Base-by-base conservation (phyloP, 1,140 invertebrate species). In the Hyles vespertilio region DNA sequence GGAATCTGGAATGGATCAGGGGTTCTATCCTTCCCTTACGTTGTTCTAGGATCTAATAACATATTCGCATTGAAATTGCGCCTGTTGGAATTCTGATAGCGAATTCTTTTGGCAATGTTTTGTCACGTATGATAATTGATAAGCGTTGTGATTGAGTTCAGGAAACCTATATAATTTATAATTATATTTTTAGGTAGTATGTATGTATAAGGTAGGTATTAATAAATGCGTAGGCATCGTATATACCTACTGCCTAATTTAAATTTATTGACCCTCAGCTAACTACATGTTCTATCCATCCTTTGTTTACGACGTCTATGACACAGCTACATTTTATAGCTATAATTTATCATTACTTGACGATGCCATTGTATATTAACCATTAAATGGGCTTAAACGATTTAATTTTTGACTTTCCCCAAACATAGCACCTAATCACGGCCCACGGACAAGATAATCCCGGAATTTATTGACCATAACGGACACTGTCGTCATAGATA, bases 351-450 rank as follows among this genome's bases (percentile, higher is more conserved):
- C 71, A 73, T 74, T 70, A 57, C 67, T 60, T 36, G 59, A 63
- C 61, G 54, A 72, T 67, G 61, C 61, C 67, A 79, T 74, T 77
- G 72, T 77, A 71, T 55, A 59, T 67, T 67, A 58, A 56, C 74
- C 77, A 86, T 86, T 81, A 84, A 78, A 70, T 64, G 69, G 77
- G 81, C 75, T 83, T 85, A 81, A 77, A 71, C 75, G 72, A 80
- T 81, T 88, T 85, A 79, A 85, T 85, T 85, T 84, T 79, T 63
- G 73, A 79, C 79, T 83, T 84, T 79, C 82, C 82, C 79, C 72
- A 70, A 73, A 72, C 73, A 80, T 69, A 57, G 70, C 67, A 72
- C 70, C 79, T 84, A 84, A 88, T 85, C 82, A 83, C 77, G 60
- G 68, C 70, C 70, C 67, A 81, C 76, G 71, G 79, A 88, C 85